phyloP scores from a whole-genome alignment of 2,888 invertebrate species.

The Papilio protenor region DNA sequence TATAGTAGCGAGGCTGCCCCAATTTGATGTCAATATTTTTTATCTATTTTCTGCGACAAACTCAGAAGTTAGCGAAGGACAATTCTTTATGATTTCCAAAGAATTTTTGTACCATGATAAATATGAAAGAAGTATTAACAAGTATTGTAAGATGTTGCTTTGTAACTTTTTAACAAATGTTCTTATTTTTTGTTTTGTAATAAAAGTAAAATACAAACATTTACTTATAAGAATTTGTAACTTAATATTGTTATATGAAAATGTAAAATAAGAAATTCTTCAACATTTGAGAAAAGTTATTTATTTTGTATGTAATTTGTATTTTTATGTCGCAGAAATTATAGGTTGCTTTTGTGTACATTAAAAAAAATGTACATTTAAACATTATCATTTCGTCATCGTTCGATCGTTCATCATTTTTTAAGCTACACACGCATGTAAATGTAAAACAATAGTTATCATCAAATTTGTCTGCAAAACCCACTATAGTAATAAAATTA shows the following conservation, averaged over 20 bases:
- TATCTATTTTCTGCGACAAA: background rate
- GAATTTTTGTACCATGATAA: constrained; percentile 23
- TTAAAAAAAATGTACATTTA: background rate
- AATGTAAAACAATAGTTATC: no score
- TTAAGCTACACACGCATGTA: no score
- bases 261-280: background rate
- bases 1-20: background rate
- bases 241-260: background rate
- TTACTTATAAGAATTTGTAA: background rate
- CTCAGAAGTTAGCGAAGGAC: constrained; percentile 2
- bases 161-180: constrained; percentile 22
- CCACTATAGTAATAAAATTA: background rate
- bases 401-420: no score
- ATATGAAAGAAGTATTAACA: constrained; percentile 32
- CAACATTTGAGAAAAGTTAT: background rate
- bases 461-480: background rate
- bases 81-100: constrained; percentile 13
- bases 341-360: background rate
- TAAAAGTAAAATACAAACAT: background rate
- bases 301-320: background rate
- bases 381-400: no score
- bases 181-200: constrained; percentile 17
- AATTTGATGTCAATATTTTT: background rate
- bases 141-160: constrained; percentile 16
- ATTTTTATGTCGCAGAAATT: background rate